Conservation (phyloP, 2,888 invertebrate genomes). For the Cryptocheilus praepositus region DNA sequence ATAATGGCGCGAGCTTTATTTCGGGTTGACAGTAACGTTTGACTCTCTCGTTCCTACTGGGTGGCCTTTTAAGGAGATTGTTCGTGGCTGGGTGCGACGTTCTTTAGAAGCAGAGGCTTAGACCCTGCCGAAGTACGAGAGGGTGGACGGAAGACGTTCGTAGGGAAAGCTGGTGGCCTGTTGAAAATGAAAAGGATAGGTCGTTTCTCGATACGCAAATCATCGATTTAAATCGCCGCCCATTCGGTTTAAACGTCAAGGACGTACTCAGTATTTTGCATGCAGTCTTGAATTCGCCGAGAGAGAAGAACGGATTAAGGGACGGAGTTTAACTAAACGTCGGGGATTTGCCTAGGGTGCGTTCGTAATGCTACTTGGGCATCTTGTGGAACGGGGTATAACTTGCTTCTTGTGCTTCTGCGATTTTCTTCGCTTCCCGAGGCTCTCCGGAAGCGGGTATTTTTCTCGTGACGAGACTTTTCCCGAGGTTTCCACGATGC, state of each 20-base stretch:
- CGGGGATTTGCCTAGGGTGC: slow-evolving; percentile 3
- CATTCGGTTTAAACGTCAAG: no score
- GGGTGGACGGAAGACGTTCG: slow-evolving; percentile 9
- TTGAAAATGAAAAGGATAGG: background rate
- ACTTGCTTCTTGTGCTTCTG: slow-evolving; percentile 19
- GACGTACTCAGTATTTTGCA: no score
- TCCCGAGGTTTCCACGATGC: no score
- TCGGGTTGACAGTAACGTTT: background rate
- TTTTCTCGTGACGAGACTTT: background rate
- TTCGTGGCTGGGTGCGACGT: slow-evolving; percentile 39
- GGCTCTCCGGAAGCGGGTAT: background rate
- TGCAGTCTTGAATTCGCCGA: background rate
- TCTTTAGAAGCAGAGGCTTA: slow-evolving; percentile 22
- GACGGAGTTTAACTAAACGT: background rate
- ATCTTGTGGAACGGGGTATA: slow-evolving; percentile 4
- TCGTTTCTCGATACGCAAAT: background rate
- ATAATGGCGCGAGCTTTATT: no score
- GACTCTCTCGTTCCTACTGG: slow-evolving; percentile 7
- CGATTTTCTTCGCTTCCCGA: slow-evolving; percentile 25
- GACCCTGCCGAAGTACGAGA: slow-evolving; percentile 19
- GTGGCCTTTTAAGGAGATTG: slow-evolving; percentile 49
- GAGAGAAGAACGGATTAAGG: background rate
- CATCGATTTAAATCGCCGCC: no score
- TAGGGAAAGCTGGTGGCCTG: background rate
- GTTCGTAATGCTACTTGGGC: slow-evolving; percentile 28